Conservation (phyloP, 2,888 invertebrate species). For the Philereme transversata region DNA sequence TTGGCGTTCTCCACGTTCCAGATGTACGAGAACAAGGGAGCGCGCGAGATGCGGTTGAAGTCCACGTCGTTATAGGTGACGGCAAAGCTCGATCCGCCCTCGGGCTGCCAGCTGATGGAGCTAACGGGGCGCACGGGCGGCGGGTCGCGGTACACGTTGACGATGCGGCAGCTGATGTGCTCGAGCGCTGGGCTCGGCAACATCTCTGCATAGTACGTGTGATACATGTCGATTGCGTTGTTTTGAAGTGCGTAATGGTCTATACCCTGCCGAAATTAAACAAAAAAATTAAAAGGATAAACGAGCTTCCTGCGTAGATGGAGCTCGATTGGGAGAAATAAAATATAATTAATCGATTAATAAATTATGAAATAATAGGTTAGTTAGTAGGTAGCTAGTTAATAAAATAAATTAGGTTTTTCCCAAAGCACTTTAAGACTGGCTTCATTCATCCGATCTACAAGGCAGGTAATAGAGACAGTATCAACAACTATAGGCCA, state of each 20-base stretch:
- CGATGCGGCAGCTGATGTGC: conserved; percentile 87
- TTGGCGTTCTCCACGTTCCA: conserved; percentile 97
- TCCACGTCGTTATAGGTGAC: conserved; percentile 92
- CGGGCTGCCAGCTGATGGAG: conserved; percentile 94
- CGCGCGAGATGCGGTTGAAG: conserved; percentile 84
- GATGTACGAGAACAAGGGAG: conserved; percentile 81
- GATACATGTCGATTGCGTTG: conserved; percentile 96
- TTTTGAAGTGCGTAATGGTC: conserved; percentile 95
- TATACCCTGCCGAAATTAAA: conserved; percentile 83
- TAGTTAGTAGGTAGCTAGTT: too few relatives aligned
- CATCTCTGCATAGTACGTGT: conserved; percentile 92
- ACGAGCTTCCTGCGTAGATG: not conserved
- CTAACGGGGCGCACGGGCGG: conserved; percentile 86
- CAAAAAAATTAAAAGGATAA: not conserved
- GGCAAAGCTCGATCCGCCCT: conserved; percentile 90
- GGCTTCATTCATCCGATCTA: too few relatives aligned
- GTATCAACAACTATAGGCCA: too few relatives aligned
- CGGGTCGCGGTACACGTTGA: conserved; percentile 92
- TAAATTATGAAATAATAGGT: too few relatives aligned
- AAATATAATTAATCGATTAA: too few relatives aligned
- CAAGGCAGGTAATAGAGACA: too few relatives aligned
- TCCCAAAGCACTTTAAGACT: too few relatives aligned
- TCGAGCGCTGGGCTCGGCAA: conserved; percentile 86
- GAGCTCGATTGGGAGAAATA: not conserved
- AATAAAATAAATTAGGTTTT: too few relatives aligned